Evolutionary conservation across 1,140 invertebrate species (phyloP).

Genomic region (Chionoecetes opilio): DNA sequence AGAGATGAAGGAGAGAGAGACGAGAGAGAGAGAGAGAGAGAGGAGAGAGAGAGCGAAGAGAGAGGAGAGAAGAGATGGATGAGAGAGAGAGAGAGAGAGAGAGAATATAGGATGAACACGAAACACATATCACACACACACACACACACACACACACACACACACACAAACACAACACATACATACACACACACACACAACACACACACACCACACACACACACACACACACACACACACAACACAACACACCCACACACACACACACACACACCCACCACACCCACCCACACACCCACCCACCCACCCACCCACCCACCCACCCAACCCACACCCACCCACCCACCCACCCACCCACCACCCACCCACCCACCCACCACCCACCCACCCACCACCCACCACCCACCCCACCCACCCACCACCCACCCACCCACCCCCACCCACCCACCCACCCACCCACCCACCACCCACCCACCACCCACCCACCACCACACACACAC

Average conservation of each 20-base stretch:
- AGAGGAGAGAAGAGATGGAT: neutral
- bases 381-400: too few species aligned
- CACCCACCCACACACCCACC: too few species aligned
- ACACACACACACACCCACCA: neutral
- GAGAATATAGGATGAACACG: neutral
- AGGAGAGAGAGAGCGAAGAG: neutral
- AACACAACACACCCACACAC: too few species aligned
- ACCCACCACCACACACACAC: too few species aligned
- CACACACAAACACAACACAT: neutral
- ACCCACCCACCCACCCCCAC: neutral
- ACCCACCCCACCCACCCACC: neutral
- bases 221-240: neutral
- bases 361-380: neutral
- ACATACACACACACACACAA: too few species aligned
- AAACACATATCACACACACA: neutral
- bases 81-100: neutral
- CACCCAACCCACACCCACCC: too few species aligned
- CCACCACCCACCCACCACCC: too few species aligned
- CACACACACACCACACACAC: neutral
- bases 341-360: neutral
- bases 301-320: too few species aligned
- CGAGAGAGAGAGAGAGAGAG: neutral
- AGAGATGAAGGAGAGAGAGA: neutral
- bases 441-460: neutral
- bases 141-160: constrained; percentile 6